These are phyloP conservation scores for Aquatica leii DNA, from an alignment of 2,888 invertebrate species.

Conservation along the genomic window DNA sequence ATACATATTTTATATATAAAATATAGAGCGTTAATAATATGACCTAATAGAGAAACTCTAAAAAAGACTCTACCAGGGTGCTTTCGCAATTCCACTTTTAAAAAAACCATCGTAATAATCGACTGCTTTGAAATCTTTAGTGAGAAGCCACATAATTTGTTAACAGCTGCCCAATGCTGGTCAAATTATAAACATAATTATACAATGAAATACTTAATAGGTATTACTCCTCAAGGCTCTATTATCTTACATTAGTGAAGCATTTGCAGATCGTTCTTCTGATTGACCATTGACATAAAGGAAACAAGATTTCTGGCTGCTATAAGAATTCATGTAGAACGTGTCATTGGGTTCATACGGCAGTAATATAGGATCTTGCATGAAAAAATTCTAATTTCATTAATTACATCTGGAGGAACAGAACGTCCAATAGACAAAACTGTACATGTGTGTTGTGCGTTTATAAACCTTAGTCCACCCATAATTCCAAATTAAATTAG, in stretches of 20 bases:
- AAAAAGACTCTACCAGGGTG: background rate
- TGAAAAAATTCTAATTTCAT: background rate
- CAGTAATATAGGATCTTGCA: background rate
- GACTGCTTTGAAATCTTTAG: conserved; percentile 33
- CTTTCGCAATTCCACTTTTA: background rate
- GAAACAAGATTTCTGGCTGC: conserved; percentile 13
- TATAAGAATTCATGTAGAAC: conserved; percentile 28
- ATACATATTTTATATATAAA: background rate
- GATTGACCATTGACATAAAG: conserved; percentile 28
- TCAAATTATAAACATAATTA: conserved; percentile 32
- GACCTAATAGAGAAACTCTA: background rate
- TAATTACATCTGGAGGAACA: background rate
- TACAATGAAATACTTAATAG: conserved; percentile 32
- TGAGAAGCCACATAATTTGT: conserved; percentile 16
- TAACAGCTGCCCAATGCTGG: conserved; percentile 23
- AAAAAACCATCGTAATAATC: background rate
- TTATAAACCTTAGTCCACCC: background rate
- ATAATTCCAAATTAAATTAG: too few species aligned
- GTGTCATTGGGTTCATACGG: conserved; percentile 13
- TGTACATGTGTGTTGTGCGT: background rate
- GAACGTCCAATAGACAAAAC: background rate
- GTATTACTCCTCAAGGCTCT: conserved; percentile 31
- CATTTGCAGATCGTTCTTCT: conserved; percentile 25
- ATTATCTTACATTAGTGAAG: conserved; percentile 27
- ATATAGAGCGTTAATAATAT: background rate